phyloP scores from a whole-genome alignment of 2,113 vertebrate species.

The Pangasianodon hypophthalmus region DNA sequence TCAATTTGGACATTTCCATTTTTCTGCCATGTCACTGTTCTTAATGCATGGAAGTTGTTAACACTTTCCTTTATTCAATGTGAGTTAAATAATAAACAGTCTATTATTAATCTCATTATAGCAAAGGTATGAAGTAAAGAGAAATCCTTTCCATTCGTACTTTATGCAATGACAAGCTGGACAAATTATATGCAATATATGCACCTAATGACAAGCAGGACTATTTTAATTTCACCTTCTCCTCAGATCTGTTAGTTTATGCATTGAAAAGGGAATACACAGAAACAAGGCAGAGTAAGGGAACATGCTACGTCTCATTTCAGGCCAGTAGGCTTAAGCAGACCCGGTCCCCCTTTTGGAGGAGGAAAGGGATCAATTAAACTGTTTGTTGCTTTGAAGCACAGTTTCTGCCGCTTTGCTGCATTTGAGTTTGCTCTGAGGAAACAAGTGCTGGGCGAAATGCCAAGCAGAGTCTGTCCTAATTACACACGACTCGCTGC shows the following conservation, averaged over 20 bases:
- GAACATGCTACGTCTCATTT: neutral
- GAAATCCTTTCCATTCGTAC: neutral
- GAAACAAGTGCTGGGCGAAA: slow-evolving; percentile 77
- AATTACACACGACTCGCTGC: slow-evolving; percentile 71
- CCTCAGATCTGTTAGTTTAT: neutral
- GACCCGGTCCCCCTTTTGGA: slow-evolving; percentile 7
- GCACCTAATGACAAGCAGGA: neutral
- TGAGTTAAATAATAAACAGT: neutral
- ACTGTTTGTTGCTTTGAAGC: slow-evolving; percentile 71
- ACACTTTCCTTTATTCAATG: too few species aligned
- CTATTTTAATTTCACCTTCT: neutral
- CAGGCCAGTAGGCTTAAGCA: neutral
- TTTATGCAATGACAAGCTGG: too few species aligned
- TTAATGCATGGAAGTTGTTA: too few species aligned
- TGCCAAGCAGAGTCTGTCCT: slow-evolving; percentile 64
- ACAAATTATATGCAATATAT: too few species aligned
- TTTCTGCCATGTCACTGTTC: too few species aligned
- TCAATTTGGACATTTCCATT: neutral
- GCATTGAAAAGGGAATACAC: neutral
- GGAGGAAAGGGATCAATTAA: slow-evolving; percentile 63
- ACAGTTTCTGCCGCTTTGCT: slow-evolving; percentile 48
- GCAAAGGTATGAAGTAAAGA: neutral
- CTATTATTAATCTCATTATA: neutral
- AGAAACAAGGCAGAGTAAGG: neutral
- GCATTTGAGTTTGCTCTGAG: slow-evolving; percentile 69